Evolutionary conservation across 2,888 invertebrate genomes (phyloP).

Genomic region (Drosophila dives): DNA sequence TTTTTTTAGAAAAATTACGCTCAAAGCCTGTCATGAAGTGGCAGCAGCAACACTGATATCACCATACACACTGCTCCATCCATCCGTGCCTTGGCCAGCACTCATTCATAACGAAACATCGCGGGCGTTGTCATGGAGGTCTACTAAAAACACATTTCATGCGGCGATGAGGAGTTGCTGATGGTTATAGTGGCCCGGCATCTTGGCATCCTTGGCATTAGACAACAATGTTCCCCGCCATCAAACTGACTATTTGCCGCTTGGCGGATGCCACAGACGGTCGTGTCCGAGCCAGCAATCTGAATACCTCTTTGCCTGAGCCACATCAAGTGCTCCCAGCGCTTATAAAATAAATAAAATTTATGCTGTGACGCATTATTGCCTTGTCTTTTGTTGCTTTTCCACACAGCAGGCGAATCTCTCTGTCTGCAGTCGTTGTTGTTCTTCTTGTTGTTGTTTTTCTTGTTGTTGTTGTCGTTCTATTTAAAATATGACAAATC

Average conservation of each 20-base stretch:
- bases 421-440: constrained; percentile 23
- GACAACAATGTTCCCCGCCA: constrained; percentile 73
- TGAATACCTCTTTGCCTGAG: constrained; percentile 68
- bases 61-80: constrained; percentile 53
- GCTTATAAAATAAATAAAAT: constrained; percentile 81
- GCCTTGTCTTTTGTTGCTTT: constrained; percentile 71
- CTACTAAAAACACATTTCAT: constrained; percentile 74
- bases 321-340: constrained; percentile 67
- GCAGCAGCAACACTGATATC: constrained; percentile 66
- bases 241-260: constrained; percentile 56
- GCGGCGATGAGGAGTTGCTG: constrained; percentile 18
- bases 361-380: constrained; percentile 80
- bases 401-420: constrained; percentile 31
- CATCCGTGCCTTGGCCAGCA: constrained; percentile 36
- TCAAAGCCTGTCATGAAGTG: constrained; percentile 76
- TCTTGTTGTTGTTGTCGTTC: constrained; percentile 51
- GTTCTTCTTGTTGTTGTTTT: constrained; percentile 21
- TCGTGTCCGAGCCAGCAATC: constrained; percentile 29
- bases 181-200: background rate
- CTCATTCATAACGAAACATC: constrained; percentile 56
- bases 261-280: constrained; percentile 26
- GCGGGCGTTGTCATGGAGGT: constrained; percentile 43
- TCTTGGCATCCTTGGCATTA: constrained; percentile 44
- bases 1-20: constrained; percentile 64
- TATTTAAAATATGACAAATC: constrained; percentile 79